Evolutionary conservation across 2,113 vertebrate species (phyloP), one percentile per base, ranked within the genome.

Genomic region (Gopherus flavomarginatus): DNA sequence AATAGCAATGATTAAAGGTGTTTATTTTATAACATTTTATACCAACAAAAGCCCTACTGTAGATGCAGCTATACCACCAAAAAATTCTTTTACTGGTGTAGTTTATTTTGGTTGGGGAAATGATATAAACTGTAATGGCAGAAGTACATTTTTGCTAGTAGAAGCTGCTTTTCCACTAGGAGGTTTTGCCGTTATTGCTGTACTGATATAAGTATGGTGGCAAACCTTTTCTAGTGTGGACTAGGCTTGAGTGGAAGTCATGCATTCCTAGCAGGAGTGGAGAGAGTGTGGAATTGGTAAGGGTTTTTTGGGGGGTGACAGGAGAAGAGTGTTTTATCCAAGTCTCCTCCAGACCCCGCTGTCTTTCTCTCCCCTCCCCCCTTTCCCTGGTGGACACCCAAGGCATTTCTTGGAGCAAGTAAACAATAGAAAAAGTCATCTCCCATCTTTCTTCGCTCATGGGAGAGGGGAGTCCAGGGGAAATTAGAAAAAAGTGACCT

Each of bases 211-310:
- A 35, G 81, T 91, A 81, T 0, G 0, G 85, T 82, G 56, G 22
- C 80, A 93, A 91, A 85, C 24, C 72, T 77, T 26, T 13, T 77
- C 22, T 12, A 77, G 38, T 42, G 24, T 44, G 24, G 42, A n/a
- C 83, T 88, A 88, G 95, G 87, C 47, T 88, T 90, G 38, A 95
- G 86, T 93, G 69, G 88, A 90, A 94, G 86, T 85, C 50, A 57
- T 94, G 89, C 31, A 92, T 14, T 85, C 94, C 38, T n/a, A 75
- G 56, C 81, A 54, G 75, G 57, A 81, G 65, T 52, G 8, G 52
- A 47, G 95, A 92, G 75, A 35, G 90, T 12, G 0, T 83, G 86
- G 86, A 97, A 95, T 92, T 94, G 94, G 95, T 85, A 94, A 93
- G 29, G 44, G 3, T 31, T 19, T 69, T 69, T 69, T 2, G 7